Conservation (phyloP, 2,113 vertebrate genomes). For the Perccottus glenii region DNA sequence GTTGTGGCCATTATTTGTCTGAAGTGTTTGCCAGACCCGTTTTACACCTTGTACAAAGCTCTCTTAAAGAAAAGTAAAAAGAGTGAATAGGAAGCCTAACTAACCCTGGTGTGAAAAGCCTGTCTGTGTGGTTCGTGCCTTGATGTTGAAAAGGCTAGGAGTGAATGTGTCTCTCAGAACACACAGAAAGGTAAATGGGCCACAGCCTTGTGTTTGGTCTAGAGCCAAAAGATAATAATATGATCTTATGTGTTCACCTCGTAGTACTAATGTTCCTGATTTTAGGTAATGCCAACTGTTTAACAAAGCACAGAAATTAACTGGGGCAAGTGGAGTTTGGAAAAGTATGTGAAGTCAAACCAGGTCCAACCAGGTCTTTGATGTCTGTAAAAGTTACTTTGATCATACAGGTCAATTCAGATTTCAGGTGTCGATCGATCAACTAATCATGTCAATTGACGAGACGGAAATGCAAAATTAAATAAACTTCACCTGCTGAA, state of each 20-base stretch:
- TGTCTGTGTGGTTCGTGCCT: neutral
- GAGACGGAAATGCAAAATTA: too few relatives aligned
- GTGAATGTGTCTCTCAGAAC: neutral
- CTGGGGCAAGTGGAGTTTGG: too few relatives aligned
- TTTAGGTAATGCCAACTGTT: too few relatives aligned
- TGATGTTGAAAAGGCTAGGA: constrained; percentile 23
- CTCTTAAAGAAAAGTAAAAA: constrained; percentile 18
- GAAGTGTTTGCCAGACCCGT: constrained; percentile 23
- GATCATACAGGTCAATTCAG: too few relatives aligned
- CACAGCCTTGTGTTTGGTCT: neutral
- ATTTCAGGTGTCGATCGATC: too few relatives aligned
- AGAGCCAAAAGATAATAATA: neutral
- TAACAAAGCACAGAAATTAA: too few relatives aligned
- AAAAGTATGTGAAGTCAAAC: too few relatives aligned
- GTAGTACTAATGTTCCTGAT: neutral
- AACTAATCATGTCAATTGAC: too few relatives aligned
- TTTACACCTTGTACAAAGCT: constrained; percentile 40
- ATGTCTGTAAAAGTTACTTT: too few relatives aligned
- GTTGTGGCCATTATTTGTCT: constrained; percentile 19
- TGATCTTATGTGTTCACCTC: neutral
- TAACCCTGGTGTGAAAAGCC: constrained; percentile 17
- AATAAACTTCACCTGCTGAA: too few relatives aligned
- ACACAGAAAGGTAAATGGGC: constrained; percentile 6
- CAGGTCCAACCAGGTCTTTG: too few relatives aligned
- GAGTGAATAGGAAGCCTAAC: constrained; percentile 17